Base-by-base conservation (phyloP, 2,797 vertebrate species). In the Eurystomus glaucurus region DNA sequence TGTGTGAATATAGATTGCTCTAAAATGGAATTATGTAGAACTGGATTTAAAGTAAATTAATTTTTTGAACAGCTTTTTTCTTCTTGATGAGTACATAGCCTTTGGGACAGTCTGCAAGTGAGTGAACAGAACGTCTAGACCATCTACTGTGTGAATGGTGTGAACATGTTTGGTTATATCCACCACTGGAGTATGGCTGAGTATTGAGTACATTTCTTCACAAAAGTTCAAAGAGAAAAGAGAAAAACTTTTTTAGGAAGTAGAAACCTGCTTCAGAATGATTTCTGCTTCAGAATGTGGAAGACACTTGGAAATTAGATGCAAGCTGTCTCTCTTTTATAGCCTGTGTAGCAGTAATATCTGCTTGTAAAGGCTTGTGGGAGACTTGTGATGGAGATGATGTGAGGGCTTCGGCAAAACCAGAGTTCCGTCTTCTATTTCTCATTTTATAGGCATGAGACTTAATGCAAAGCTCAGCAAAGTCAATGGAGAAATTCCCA, bases 21-120 rank as follows among this genome's bases (percentile, higher is more conserved):
- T 85, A 54, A 95, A 98, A 95, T 89, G 51, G 86, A 98, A 97
- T 96, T 93, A 96, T 9, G 33, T 31, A 72, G 64, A 91, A 86
- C 51, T 88, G 80, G 93, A 97, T 97, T 97, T 97, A 94, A 91
- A 97, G 83, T 41, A 96, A 96, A 95, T 90, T 61, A 91, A 39
- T 95, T 93, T 98, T 92, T 93, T 92, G 57, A 94, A 78, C 39
- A 75, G n/a, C 20, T 84, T 94, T 57, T 12, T 22, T 43, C 35
- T 37, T 48, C 65, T 64, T 28, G 39, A 80, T 81, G 69, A 94
- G 85, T 83, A 31, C 26, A 33, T 62, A 95, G 51, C 64, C 66
- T 90, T 78, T 87, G 81, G 96, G 95, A 94, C 86, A 85, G 35
- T 81, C 19, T 31, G 66, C 35, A 91, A 70, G 60, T 70, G 72